Evolutionary conservation across 2,113 vertebrate genomes (phyloP), one percentile per base, ranked within the genome.

Genomic region (Tympanuchus pallidicinctus): DNA sequence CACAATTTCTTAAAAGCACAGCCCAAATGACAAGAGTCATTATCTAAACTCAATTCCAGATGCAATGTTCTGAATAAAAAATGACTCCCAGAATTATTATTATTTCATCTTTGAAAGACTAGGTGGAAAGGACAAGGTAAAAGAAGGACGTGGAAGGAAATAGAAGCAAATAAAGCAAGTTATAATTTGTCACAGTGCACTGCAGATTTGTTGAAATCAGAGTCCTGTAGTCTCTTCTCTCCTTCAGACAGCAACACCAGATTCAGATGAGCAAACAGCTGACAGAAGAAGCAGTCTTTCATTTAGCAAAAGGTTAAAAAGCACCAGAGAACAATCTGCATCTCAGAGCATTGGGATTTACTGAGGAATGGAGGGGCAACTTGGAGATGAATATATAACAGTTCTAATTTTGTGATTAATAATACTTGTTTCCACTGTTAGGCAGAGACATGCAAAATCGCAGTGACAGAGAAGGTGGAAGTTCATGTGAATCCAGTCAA

Each of bases 401-500:
- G 19, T 18, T 57, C 0, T 0, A 54, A 54, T 82, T 73, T 85
- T 27, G 28, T 30, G n/a, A 73, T 70, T 69, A 89, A 43, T 48
- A 77, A 40, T 3, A 52, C 9, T 18, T 73, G 77, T 70, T 82
- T 92, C 13, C 85, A 47, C 24, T 64, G 10, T 69, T 82, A 87
- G 64, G n/a, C 16, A 24, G 13, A 16, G 25, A 64, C 4, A 0
- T 64, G 61, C 6, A 25, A 71, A 69, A 48, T 11, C 9, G 61
- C 38, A 16, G n/a, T 48, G 30, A 48, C 25, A 43, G 48, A 79
- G 6, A 8, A 69, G 34, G 12, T 11, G 4, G 63, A 72, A 72
- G 18, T 72, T 82, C 20, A n/a, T 8, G 30, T 2, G 3, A 67
- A 10, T 81, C 11, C 0, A 0, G 4, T 6, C 27, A 48, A 89